Evolutionary conservation across 1,140 invertebrate genomes (phyloP).

Genomic region (Drosophila hydei): DNA sequence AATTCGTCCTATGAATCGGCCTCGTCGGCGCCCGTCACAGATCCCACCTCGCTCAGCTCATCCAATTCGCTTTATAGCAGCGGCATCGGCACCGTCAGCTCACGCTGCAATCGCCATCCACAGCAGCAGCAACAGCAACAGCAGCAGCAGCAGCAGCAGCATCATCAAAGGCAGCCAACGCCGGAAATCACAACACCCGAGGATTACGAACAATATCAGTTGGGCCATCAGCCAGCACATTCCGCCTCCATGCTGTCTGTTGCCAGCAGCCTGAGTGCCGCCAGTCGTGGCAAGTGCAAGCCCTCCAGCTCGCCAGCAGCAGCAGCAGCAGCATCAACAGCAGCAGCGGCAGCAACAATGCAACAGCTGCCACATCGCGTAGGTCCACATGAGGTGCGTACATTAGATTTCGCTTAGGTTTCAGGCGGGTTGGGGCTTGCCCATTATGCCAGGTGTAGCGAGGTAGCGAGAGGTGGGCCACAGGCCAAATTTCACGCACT

Average conservation of each 20-base stretch:
- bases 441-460: constrained; percentile 1
- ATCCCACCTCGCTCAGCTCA: constrained; percentile 57
- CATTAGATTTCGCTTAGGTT: constrained; percentile 8
- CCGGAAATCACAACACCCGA: constrained; percentile 65
- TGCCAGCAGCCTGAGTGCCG: constrained; percentile 48
- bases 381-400: constrained; percentile 62
- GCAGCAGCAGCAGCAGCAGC: constrained; percentile 43
- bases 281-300: constrained; percentile 52
- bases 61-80: constrained; percentile 59
- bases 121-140: constrained; percentile 46
- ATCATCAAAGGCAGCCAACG: constrained; percentile 32
- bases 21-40: constrained; percentile 45
- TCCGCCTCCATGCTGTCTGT: constrained; percentile 61
- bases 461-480: too few species aligned
- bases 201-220: constrained; percentile 65
- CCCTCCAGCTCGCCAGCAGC: constrained; percentile 14
- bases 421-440: not conserved
- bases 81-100: constrained; percentile 48
- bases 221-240: constrained; percentile 56
- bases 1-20: constrained; percentile 69
- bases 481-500: not conserved
- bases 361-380: constrained; percentile 35
- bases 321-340: constrained; percentile 13
- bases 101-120: constrained; percentile 59
- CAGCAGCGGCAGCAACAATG: constrained; percentile 17